Conservation (phyloP, 2,888 invertebrate genomes). For the Mesopsocus fuscifrons region DNA sequence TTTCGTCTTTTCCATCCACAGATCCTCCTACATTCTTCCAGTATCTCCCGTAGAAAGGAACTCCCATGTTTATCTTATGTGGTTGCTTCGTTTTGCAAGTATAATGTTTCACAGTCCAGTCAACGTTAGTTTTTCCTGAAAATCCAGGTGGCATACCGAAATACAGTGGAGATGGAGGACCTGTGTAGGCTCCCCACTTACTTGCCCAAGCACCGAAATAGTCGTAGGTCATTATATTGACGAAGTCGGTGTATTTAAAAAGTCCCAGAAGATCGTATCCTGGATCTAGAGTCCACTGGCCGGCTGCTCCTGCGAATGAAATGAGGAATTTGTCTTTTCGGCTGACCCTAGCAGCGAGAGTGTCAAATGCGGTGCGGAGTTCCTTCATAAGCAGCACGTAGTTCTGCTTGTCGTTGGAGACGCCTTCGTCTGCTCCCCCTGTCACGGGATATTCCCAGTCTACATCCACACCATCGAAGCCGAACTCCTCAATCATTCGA, state of each 20-base stretch:
- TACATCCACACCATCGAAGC: slow-evolving; percentile 15
- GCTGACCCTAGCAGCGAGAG: slow-evolving; percentile 8
- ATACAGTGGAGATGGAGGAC: slow-evolving; percentile 14
- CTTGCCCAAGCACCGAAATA: slow-evolving; percentile 15
- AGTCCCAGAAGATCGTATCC: slow-evolving; percentile 14
- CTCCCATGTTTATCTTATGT: slow-evolving; percentile 15
- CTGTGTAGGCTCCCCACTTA: slow-evolving; percentile 16
- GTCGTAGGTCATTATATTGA: slow-evolving; percentile 15
- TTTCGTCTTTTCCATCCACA: slow-evolving; percentile 13
- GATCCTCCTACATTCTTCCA: slow-evolving; percentile 14
- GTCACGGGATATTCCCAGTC: slow-evolving; percentile 16
- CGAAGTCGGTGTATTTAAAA: slow-evolving; percentile 14
- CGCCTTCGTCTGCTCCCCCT: slow-evolving; percentile 14
- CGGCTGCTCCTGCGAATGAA: slow-evolving; percentile 15
- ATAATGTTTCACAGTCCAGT: slow-evolving; percentile 15
- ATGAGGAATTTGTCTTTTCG: slow-evolving; percentile 13
- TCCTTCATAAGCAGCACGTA: slow-evolving; percentile 15
- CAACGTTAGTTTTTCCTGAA: slow-evolving; percentile 15
- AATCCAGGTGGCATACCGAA: slow-evolving; percentile 14
- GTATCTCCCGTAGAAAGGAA: slow-evolving; percentile 15
- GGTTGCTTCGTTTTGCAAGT: slow-evolving; percentile 13
- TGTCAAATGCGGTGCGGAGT: slow-evolving; percentile 13
- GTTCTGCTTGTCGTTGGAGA: slow-evolving; percentile 14
- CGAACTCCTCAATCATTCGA: slow-evolving; percentile 13
- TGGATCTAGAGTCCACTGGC: slow-evolving; percentile 14